Evolutionary conservation across 2,888 invertebrate species (phyloP).

Genomic region (Scelioninae gen. 2): DNA sequence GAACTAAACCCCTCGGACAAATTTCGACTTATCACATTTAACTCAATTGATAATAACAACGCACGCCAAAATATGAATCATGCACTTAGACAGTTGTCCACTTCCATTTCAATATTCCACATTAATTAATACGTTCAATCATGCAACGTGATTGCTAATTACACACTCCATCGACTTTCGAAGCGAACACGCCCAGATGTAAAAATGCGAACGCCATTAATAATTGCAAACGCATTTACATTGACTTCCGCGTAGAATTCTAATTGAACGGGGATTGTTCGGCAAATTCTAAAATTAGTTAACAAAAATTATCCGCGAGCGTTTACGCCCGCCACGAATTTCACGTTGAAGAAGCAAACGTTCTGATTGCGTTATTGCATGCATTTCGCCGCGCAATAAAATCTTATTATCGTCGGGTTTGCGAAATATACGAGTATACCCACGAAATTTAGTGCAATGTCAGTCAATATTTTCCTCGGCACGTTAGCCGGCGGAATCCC

Average conservation of each 20-base stretch:
- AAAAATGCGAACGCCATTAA: too few species aligned
- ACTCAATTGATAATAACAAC: conserved; percentile 11
- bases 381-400: conserved; percentile 28
- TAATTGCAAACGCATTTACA: background rate
- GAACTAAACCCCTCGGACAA: too few species aligned
- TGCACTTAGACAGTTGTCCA: conserved; percentile 10
- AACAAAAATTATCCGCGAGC: conserved; percentile 1
- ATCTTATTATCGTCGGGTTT: conserved; percentile 47
- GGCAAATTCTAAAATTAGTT: background rate
- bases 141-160: background rate
- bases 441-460: conserved; percentile 41
- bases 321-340: too few species aligned
- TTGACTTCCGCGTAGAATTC: too few species aligned
- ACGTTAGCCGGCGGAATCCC: conserved; percentile 29
- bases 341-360: conserved; percentile 12
- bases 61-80: conserved; percentile 6
- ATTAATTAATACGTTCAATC: conserved; percentile 10
- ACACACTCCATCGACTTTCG: too few species aligned
- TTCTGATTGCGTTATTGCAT: conserved; percentile 3
- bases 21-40: conserved; percentile 14
- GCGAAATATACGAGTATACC: conserved; percentile 36
- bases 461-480: conserved; percentile 48
- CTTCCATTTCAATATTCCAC: background rate
- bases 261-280: background rate
- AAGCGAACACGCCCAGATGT: too few species aligned